These are phyloP conservation scores for Brotula barbata DNA, from an alignment of 2,797 vertebrate genomes.

Conservation along the genomic window DNA sequence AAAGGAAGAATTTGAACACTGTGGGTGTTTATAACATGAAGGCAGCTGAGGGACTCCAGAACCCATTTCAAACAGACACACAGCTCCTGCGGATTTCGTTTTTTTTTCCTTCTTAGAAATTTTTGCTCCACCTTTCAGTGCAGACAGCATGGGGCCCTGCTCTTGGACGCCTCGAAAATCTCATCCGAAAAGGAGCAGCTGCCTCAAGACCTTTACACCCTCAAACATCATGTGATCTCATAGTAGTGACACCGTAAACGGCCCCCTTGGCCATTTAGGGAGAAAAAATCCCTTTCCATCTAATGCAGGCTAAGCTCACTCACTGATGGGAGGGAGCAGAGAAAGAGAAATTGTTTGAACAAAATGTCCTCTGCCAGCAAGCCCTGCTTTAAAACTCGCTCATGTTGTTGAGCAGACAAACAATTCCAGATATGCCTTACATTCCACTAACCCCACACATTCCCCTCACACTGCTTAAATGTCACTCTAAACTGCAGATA, in stretches of 20 bases:
- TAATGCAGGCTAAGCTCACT: conserved; percentile 62
- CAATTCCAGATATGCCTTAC: conserved; percentile 60
- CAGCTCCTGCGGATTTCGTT: conserved; percentile 72
- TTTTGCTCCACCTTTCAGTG: conserved; percentile 78
- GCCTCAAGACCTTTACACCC: conserved; percentile 76
- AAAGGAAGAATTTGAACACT: conserved; percentile 76
- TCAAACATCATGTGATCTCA: conserved; percentile 78
- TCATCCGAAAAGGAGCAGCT: conserved; percentile 78
- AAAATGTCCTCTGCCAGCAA: conserved; percentile 72
- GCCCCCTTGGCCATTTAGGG: conserved; percentile 76
- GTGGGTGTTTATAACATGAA: conserved; percentile 78
- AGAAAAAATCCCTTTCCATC: conserved; percentile 72
- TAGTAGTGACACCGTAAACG: conserved; percentile 73
- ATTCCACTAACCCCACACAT: conserved; percentile 63
- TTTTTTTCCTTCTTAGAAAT: conserved; percentile 57
- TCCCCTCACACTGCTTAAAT: too few species aligned
- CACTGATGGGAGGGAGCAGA: conserved; percentile 54
- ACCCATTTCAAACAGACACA: conserved; percentile 74
- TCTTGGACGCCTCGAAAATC: conserved; percentile 73
- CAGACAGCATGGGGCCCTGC: conserved; percentile 73
- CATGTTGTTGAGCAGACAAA: conserved; percentile 42
- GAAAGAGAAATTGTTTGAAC: conserved; percentile 71
- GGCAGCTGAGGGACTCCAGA: conserved; percentile 74
- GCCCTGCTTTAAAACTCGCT: conserved; percentile 52
- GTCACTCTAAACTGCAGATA: conserved; percentile 37